Evolutionary conservation across 2,888 invertebrate genomes (phyloP).

Genomic region (Pediacus dermestoides): DNA sequence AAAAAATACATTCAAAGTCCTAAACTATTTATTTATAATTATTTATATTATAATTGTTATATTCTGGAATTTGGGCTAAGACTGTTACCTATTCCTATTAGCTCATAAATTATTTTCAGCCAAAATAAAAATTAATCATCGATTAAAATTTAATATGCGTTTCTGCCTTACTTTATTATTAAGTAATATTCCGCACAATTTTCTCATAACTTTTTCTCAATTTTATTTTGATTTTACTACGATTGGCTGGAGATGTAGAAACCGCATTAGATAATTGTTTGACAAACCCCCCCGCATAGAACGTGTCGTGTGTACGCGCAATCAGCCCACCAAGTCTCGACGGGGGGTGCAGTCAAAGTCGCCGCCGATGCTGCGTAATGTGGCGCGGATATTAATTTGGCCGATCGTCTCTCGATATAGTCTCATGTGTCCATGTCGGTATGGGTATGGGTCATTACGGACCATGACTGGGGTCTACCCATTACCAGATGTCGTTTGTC

Average conservation of each 20-base stretch:
- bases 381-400: conserved; percentile 46
- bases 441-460: conserved; percentile 41
- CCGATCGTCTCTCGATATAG: conserved; percentile 30
- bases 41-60: no score
- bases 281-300: conserved; percentile 7
- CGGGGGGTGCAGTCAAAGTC: conserved; percentile 30
- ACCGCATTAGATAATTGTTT: no score
- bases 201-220: background rate
- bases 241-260: background rate
- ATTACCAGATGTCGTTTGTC: no score
- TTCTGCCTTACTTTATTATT: no score
- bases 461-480: conserved; percentile 40
- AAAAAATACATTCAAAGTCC: no score
- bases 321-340: conserved; percentile 16
- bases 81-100: no score
- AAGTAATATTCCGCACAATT: no score
- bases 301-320: conserved; percentile 9
- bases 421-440: conserved; percentile 24
- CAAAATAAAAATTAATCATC: no score
- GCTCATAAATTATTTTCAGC: no score
- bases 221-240: background rate
- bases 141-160: no score
- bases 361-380: conserved; percentile 45
- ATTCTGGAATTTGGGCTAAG: no score
- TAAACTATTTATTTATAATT: no score